A percentile compares a stretch with the other conserved stretches of the same genome.
Evolutionary conservation across 2,797 vertebrate species (phyloP).

Genomic region (Coendou prehensilis): DNA sequence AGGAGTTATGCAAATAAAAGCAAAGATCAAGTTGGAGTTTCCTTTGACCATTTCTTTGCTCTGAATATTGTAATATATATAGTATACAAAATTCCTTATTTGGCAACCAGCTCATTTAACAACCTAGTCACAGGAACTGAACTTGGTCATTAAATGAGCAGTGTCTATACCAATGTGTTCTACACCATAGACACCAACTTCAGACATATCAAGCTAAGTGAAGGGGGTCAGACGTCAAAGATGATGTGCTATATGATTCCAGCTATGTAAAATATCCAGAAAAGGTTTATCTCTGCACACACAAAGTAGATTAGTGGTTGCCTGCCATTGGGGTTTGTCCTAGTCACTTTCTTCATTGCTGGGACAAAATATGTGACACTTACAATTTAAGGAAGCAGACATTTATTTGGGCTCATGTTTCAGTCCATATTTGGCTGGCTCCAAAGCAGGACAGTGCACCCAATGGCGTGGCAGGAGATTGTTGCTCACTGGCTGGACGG

Average conservation of each 20-base stretch:
- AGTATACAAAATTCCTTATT: background rate
- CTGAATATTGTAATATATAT: background rate
- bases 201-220: background rate
- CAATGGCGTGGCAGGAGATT: background rate
- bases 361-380: background rate
- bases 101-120: background rate
- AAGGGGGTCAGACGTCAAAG: background rate
- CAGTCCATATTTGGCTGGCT: background rate
- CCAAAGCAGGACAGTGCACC: background rate
- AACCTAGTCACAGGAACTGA: background rate
- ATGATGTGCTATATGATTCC: background rate
- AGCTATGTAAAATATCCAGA: background rate
- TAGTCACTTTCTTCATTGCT: background rate
- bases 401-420: background rate
- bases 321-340: background rate
- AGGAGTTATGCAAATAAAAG: background rate
- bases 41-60: background rate
- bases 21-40: background rate
- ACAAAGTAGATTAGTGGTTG: background rate
- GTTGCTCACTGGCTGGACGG: background rate
- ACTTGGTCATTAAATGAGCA: background rate
- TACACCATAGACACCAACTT: background rate
- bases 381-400: background rate
- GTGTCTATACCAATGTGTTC: background rate
- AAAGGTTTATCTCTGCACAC: background rate